phyloP scores from a whole-genome alignment of 2,888 invertebrate genomes.

The Linnaemya tessellans region DNA sequence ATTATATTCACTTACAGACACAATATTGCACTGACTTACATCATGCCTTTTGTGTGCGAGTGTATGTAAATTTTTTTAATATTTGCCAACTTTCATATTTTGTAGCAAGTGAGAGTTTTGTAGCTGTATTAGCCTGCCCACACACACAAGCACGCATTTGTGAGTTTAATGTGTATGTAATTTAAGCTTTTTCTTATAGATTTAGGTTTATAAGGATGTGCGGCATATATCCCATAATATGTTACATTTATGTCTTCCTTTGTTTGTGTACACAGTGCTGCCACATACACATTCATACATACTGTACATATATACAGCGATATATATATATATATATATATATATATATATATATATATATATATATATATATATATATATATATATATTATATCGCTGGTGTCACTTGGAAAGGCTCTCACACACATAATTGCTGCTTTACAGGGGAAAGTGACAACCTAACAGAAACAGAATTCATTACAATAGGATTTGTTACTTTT shows the following conservation, averaged over 20 bases:
- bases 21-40: conserved; percentile 18
- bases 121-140: neutral
- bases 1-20: conserved; percentile 9
- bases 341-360: too few relatives aligned
- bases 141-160: neutral
- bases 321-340: too few relatives aligned
- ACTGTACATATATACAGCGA: too few relatives aligned
- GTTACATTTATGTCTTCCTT: conserved; percentile 62
- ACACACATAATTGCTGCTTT: too few relatives aligned
- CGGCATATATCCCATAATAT: conserved; percentile 40
- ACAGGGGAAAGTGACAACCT: too few relatives aligned
- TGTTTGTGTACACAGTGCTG: conserved; percentile 40
- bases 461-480: too few relatives aligned
- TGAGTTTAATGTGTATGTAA: conserved; percentile 50
- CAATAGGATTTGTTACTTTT: too few relatives aligned
- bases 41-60: conserved; percentile 37
- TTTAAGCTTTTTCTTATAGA: conserved; percentile 55
- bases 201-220: conserved; percentile 1
- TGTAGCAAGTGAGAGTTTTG: neutral
- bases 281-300: neutral
- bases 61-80: conserved; percentile 42
- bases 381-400: too few relatives aligned
- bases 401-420: too few relatives aligned
- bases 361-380: too few relatives aligned
- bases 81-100: conserved; percentile 67